Evolutionary conservation across 37 sponge, comb jelly and placozoan genomes (phyloP).

Genomic region (Halichondria panicea): DNA sequence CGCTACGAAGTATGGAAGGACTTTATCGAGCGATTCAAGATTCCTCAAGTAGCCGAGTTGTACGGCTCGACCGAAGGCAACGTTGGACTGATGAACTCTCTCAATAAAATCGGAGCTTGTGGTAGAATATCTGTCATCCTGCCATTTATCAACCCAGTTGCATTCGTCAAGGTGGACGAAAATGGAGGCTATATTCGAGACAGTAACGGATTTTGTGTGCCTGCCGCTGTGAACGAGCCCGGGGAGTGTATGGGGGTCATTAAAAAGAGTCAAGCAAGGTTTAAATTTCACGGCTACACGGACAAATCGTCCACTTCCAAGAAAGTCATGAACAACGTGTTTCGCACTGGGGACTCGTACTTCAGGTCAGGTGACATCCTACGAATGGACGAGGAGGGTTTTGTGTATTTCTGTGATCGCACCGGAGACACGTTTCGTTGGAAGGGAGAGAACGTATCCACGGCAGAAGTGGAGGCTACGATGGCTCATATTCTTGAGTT

Average conservation of each 20-base stretch:
- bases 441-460: conserved; percentile 95
- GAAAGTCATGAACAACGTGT: conserved; percentile 38
- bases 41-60: conserved; percentile 75
- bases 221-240: conserved; percentile 53
- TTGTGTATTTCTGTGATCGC: conserved; percentile 84
- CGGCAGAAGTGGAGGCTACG: conserved; percentile 80
- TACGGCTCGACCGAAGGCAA: conserved; percentile 96
- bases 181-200: conserved; percentile 57
- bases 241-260: conserved; percentile 70
- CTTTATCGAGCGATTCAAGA: conserved; percentile 73
- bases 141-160: conserved; percentile 28
- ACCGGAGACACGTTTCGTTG: conserved; percentile 94
- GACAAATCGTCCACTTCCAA: conserved; percentile 50
- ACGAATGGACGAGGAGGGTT: conserved; percentile 76
- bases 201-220: conserved; percentile 66
- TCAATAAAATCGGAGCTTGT: conserved; percentile 56
- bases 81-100: conserved; percentile 26
- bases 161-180: conserved; percentile 41
- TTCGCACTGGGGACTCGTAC: conserved; percentile 66
- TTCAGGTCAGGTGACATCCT: conserved; percentile 77
- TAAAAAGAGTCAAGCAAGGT: background rate
- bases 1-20: conserved; percentile 70
- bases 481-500: conserved; percentile 42
- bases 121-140: conserved; percentile 49
- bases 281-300: too few species aligned